Base-by-base conservation (phyloP, 2,113 vertebrate species). In the Ophiodon elongatus region DNA sequence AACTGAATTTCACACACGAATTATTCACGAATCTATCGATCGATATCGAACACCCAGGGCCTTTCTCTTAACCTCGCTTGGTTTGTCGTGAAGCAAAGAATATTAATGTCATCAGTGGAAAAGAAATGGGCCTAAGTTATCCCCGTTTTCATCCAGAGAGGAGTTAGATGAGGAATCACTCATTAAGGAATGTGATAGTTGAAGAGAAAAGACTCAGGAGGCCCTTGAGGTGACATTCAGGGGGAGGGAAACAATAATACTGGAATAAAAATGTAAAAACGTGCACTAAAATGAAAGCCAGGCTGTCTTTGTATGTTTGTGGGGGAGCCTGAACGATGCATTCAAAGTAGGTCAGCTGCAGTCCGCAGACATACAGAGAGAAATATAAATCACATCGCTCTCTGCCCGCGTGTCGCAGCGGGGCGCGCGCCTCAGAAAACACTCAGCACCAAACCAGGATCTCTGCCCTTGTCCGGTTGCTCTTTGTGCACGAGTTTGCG, bases 1-100 rank as follows among this genome's bases (percentile, higher is more conserved):
- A 93, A 93, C 87, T 92, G 92, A 94, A 94, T 94, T 95, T 95
- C 93, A 94, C 94, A 95, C 93, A 94, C 94, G 90, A 95, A 94
- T 94, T 95, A 95, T 95, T 95, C 94, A 94, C 91, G 90, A 94
- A 94, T 93, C 88, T 90, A 95, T 95, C 89, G 93, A 95, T 90
- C 94, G 87, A 90, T 94, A 94, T 94, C 83, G 95, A 94, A 93
- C 94, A 94, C 92, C 89, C 82, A 85, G 85, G 91, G 90, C 91
- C 91, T 90, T 92, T 92, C 91, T 90, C 91, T 89, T 92, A 91
- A 93, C 91, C 93, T 92, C 85, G 89, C 93, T 90, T 85, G 88
- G 90, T 92, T 88, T 89, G 91, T 94, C 91, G 87, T 84, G 91
- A 92, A 89, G 91, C 88, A 76, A 90, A 73, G 88, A 92, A 93